These are phyloP conservation scores for Mnemiopsis leidyi DNA, from an alignment of 37 sponge, comb jelly and placozoan species.

Conservation along the genomic window DNA sequence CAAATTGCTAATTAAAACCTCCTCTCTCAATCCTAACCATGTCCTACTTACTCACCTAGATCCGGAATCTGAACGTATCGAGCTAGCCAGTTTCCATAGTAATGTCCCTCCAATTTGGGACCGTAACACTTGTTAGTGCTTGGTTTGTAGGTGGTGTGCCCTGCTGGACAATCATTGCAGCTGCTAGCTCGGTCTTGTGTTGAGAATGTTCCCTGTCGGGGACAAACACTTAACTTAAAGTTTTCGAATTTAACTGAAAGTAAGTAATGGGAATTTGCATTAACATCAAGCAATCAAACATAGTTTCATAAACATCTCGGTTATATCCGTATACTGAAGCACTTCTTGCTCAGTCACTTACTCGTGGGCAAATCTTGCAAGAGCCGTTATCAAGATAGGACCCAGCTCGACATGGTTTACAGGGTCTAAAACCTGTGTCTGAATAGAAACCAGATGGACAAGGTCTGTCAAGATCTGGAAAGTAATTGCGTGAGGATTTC, in stretches of 20 bases:
- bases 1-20: too few species aligned
- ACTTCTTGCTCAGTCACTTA: too few species aligned
- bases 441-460: slow-evolving; percentile 32
- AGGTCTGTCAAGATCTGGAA: background rate
- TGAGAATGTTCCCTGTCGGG: slow-evolving; percentile 19
- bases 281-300: too few species aligned
- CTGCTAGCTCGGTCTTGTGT: background rate
- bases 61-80: background rate
- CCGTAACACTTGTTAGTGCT: slow-evolving; percentile 47
- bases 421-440: slow-evolving; percentile 56
- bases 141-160: slow-evolving; percentile 56
- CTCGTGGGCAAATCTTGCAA: background rate
- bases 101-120: background rate
- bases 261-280: too few species aligned
- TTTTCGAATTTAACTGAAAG: too few species aligned
- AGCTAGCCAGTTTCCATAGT: background rate
- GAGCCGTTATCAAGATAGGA: background rate
- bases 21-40: too few species aligned
- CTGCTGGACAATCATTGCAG: slow-evolving; percentile 10
- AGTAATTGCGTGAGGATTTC: too few species aligned
- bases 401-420: slow-evolving; percentile 53
- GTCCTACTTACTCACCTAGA: background rate
- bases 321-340: too few species aligned
- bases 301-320: too few species aligned
- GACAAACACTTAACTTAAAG: background rate